phyloP scores from a whole-genome alignment of 2,797 vertebrate genomes.

The Mormyrus hasselquistii region DNA sequence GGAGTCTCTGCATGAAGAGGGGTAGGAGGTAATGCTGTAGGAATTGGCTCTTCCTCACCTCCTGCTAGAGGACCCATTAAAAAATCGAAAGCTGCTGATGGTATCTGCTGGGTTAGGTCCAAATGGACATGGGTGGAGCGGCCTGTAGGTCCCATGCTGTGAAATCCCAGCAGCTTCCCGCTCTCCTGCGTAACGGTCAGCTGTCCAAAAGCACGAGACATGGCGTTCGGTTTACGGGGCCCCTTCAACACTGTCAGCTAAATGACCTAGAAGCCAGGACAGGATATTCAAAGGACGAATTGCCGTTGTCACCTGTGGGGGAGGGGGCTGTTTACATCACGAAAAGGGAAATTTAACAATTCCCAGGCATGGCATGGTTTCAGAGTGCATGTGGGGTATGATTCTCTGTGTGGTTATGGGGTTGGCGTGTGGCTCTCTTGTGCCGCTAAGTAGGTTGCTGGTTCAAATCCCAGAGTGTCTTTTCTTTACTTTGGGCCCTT shows the following conservation, averaged over 20 bases:
- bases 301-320: background rate
- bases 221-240: background rate
- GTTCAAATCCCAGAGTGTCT: background rate
- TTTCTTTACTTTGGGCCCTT: background rate
- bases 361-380: background rate
- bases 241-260: background rate
- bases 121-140: background rate
- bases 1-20: background rate
- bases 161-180: background rate
- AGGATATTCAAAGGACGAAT: background rate
- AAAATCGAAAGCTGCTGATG: background rate
- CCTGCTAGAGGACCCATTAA: background rate
- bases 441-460: background rate
- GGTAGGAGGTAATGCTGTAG: background rate
- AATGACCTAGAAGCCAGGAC: background rate
- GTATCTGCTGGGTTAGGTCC: background rate
- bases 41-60: background rate
- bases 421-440: background rate
- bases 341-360: background rate
- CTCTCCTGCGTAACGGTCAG: background rate
- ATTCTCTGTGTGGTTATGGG: background rate
- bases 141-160: background rate
- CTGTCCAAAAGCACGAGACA: background rate
- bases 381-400: background rate
- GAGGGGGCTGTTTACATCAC: background rate